Evolutionary conservation across 1,140 invertebrate species (phyloP), one percentile per base, ranked within the genome.

Genomic region (Drosophila asahinai): DNA sequence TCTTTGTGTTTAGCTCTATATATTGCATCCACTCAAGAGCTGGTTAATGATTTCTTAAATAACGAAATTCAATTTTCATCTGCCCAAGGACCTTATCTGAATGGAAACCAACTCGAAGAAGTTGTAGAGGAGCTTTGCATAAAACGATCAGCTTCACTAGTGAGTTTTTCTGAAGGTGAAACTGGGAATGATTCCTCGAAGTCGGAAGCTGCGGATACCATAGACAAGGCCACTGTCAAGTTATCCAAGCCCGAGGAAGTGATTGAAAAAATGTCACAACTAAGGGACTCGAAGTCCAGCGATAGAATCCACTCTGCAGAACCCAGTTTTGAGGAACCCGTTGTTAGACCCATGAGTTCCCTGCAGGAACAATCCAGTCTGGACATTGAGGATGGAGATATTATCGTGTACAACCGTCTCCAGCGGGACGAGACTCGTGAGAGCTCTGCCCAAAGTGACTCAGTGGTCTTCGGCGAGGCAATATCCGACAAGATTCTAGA

Each of bases 361-460:
- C 25, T 91, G 40, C 89, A 90, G 43, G 67, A 86, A 11, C 71
- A 90, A 47, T 54, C 27, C 11, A 86, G 80, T 7, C 8, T 78
- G 8, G 77, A 92, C 33, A 77, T 77, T 15, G 81, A 79, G 33
- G 91, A 92, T 61, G 80, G 82, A 2, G 86, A 92, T 12, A 66
- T 81, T 7, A 79, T 92, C 5, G 60, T 92, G 0, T 77, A 81
- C 22, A 83, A 86, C 11, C 68, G 80, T 0, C 36, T 89, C 0
- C 79, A 92, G 25, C 45, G 66, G 1, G 84, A 83, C 1, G 83
- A 92, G 15, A 83, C 81, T 4, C 75, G 91, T 0, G 90, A 92
- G 43, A 92, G 91, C 38, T 91, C 91, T 1, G 86, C 75, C 5
- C 77, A 91, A 54, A 91, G 91, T 22, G 86, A 92, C 9, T 90